Evolutionary conservation across 2,113 vertebrate genomes (phyloP).

Genomic region (Nyctereutes procyonoides): DNA sequence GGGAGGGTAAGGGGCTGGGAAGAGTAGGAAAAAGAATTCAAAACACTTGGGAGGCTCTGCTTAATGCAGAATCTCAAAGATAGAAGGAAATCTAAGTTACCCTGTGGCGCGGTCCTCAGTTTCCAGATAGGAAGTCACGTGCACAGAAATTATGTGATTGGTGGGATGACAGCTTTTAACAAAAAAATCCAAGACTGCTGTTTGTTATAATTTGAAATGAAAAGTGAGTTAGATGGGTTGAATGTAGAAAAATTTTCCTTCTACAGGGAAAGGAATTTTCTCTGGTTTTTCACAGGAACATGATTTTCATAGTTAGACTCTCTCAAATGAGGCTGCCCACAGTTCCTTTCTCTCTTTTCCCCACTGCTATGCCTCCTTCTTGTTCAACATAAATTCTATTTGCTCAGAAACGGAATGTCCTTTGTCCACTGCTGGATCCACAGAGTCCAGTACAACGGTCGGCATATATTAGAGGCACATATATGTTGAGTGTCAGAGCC

Average conservation of each 20-base stretch:
- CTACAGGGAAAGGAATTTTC: not conserved
- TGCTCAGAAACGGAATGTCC: not conserved
- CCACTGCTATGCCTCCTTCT: not conserved
- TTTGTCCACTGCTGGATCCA: not conserved
- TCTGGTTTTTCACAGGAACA: not conserved
- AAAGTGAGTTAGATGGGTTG: not conserved
- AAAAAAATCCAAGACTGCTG: not conserved
- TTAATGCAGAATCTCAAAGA: not conserved
- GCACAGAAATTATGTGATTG: not conserved
- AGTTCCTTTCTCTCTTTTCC: not conserved
- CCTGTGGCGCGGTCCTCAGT: not conserved
- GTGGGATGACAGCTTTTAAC: not conserved
- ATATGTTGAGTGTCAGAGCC: not conserved
- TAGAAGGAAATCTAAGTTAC: not conserved
- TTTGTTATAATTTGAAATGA: not conserved
- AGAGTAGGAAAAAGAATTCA: not conserved
- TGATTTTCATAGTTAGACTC: not conserved
- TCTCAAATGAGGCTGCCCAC: not conserved
- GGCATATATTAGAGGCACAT: not conserved
- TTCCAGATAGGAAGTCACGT: not conserved
- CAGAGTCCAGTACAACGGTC: not conserved
- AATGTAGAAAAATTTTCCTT: conserved; percentile 15
- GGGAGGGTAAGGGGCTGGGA: not conserved
- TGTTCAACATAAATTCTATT: not conserved
- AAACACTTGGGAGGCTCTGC: not conserved